Evolutionary conservation across 2,888 invertebrate species (phyloP).

Genomic region (Microlaimidae sp.): DNA sequence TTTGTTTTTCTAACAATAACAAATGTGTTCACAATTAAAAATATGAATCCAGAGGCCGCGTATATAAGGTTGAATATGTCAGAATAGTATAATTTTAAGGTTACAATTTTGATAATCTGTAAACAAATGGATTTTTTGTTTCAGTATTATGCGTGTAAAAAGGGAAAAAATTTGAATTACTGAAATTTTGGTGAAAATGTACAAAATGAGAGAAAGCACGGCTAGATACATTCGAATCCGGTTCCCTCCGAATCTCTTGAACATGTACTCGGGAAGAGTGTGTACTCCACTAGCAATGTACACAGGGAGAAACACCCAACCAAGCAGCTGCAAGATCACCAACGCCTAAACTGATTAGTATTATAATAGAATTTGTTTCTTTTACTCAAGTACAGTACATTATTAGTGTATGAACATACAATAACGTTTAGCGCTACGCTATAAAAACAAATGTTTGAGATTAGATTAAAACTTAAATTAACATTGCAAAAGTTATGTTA

Average conservation of each 20-base stretch:
- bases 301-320: slow-evolving; percentile 40
- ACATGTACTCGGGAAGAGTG: slow-evolving; percentile 40
- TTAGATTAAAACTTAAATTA: too few relatives aligned
- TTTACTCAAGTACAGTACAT: background rate
- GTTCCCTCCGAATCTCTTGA: slow-evolving; percentile 37
- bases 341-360: slow-evolving; percentile 31
- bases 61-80: too few relatives aligned
- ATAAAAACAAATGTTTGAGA: background rate
- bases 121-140: too few relatives aligned
- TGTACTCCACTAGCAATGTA: slow-evolving; percentile 37
- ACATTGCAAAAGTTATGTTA: too few relatives aligned
- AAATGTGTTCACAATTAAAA: too few relatives aligned
- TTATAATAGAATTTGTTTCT: too few relatives aligned
- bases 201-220: slow-evolving; percentile 36
- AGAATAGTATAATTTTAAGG: too few relatives aligned
- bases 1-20: too few relatives aligned
- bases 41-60: too few relatives aligned
- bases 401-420: background rate
- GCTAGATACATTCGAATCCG: slow-evolving; percentile 37
- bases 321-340: slow-evolving; percentile 37
- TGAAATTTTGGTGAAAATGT: slow-evolving; percentile 41
- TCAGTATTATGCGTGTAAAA: too few relatives aligned
- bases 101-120: too few relatives aligned
- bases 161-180: too few relatives aligned
- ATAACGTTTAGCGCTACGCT: background rate